Percentiles rank a stretch among this genome's conserved stretches.
phyloP scores from a whole-genome alignment of 92 coral and sea anemone genomes.

The Galaxea fascicularis region DNA sequence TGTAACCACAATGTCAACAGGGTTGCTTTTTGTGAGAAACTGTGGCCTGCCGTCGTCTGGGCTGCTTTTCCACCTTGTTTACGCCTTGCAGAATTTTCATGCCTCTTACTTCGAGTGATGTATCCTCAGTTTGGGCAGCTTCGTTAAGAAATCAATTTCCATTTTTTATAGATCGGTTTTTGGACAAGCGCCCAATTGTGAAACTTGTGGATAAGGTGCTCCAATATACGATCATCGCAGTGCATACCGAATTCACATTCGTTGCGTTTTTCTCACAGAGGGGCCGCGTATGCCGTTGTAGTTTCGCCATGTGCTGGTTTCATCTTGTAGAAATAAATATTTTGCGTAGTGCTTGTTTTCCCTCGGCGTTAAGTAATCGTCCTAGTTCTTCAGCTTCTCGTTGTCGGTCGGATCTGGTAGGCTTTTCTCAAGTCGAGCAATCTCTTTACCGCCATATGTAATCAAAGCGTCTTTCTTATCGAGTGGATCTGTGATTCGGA shows the following conservation, averaged over 20 bases:
- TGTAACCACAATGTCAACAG: background rate
- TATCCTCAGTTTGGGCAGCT: constrained; percentile 59
- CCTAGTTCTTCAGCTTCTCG: constrained; percentile 23
- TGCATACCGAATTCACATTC: constrained; percentile 58
- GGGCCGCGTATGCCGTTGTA: constrained; percentile 44
- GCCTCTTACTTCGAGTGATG: constrained; percentile 56
- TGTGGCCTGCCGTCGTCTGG: background rate
- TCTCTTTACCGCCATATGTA: too few relatives aligned
- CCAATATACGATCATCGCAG: constrained; percentile 62
- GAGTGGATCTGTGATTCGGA: too few relatives aligned
- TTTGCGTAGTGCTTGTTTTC: constrained; percentile 34
- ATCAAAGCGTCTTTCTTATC: too few relatives aligned
- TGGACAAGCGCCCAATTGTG: constrained; percentile 57
- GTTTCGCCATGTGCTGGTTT: background rate
- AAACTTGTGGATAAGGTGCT: constrained; percentile 66
- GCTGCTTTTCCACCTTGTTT: background rate
- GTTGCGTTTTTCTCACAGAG: constrained; percentile 15
- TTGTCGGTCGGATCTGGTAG: too few relatives aligned
- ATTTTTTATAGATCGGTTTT: constrained; percentile 72
- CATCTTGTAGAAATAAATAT: too few relatives aligned
- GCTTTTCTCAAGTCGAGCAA: too few relatives aligned
- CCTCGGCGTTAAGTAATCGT: constrained; percentile 27
- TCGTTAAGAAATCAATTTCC: background rate
- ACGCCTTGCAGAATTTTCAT: constrained; percentile 43
- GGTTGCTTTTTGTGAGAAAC: background rate